A percentile compares a stretch with the other conserved stretches of the same genome.
These are phyloP conservation scores for Zele albiditarsus DNA, from an alignment of 2,888 invertebrate species.

Conservation along the genomic window DNA sequence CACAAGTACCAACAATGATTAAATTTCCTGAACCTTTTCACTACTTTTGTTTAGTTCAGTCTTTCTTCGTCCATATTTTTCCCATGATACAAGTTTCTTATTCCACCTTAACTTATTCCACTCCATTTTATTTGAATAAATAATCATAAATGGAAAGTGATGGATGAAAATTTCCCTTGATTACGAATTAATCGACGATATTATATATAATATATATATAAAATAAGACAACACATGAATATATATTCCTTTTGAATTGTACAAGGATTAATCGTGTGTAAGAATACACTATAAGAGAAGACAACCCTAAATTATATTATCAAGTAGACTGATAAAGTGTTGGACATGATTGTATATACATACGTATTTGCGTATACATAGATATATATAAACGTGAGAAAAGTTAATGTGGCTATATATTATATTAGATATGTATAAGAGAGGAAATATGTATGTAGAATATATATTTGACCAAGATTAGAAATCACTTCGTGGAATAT, in stretches of 20 bases:
- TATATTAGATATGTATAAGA: neutral
- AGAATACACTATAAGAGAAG: slow-evolving; percentile 21
- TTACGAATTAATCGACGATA: slow-evolving; percentile 14
- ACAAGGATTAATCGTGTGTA: slow-evolving; percentile 33
- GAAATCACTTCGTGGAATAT: slow-evolving; percentile 32
- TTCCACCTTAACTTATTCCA: too few species aligned
- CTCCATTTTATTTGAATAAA: too few species aligned
- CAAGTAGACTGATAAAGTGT: slow-evolving; percentile 15
- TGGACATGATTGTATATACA: slow-evolving; percentile 10
- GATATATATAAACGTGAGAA: slow-evolving; percentile 19
- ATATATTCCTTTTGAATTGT: neutral
- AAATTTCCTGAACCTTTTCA: too few species aligned
- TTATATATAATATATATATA: neutral
- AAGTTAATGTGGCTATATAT: slow-evolving; percentile 11
- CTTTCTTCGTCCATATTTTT: too few species aligned
- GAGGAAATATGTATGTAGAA: neutral
- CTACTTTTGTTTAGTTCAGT: too few species aligned
- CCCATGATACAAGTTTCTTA: too few species aligned
- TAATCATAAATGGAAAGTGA: neutral
- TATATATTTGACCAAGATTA: slow-evolving; percentile 18
- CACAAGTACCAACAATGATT: neutral
- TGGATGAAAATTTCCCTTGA: slow-evolving; percentile 4
- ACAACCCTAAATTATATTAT: slow-evolving; percentile 38
- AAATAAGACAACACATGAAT: neutral
- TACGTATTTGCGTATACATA: neutral